Conservation (phyloP, 2,113 vertebrate species). For the Dicerorhinus sumatrensis region DNA sequence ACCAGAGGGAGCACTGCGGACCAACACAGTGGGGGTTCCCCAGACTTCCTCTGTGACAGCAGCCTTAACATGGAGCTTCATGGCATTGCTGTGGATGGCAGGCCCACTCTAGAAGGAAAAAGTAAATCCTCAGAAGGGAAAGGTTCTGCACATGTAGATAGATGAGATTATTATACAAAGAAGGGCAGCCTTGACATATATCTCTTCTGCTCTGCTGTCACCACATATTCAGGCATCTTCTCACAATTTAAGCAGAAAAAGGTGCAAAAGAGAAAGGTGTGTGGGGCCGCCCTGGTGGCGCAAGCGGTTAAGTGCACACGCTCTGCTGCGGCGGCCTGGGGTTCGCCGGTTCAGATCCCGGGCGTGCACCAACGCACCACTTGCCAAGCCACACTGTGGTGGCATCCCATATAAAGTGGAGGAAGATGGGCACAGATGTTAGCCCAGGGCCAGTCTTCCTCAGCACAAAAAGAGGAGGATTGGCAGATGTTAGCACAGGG, state of each 20-base stretch:
- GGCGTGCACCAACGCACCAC: too few species aligned
- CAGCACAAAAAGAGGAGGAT: too few species aligned
- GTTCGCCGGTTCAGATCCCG: too few species aligned
- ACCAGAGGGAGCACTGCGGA: neutral
- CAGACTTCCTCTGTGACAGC: fast-evolving
- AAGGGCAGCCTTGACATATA: neutral
- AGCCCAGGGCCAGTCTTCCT: too few species aligned
- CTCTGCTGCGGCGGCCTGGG: too few species aligned
- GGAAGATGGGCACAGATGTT: too few species aligned
- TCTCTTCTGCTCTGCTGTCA: neutral
- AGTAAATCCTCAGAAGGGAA: neutral
- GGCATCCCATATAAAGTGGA: too few species aligned
- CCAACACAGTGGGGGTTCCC: fast-evolving
- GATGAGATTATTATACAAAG: fast-evolving
- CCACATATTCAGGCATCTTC: neutral
- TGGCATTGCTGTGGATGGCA: fast-evolving
- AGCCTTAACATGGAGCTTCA: fast-evolving
- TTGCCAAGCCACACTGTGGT: too few species aligned
- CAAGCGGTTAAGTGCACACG: too few species aligned
- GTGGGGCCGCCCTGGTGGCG: too few species aligned
- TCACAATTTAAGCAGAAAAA: neutral
- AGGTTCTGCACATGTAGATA: neutral
- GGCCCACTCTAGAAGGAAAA: neutral
- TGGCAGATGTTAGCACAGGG: too few species aligned
- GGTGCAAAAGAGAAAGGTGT: neutral